These are phyloP conservation scores for Stratiomys singularior DNA, from an alignment of 2,888 invertebrate species.

Conservation along the genomic window DNA sequence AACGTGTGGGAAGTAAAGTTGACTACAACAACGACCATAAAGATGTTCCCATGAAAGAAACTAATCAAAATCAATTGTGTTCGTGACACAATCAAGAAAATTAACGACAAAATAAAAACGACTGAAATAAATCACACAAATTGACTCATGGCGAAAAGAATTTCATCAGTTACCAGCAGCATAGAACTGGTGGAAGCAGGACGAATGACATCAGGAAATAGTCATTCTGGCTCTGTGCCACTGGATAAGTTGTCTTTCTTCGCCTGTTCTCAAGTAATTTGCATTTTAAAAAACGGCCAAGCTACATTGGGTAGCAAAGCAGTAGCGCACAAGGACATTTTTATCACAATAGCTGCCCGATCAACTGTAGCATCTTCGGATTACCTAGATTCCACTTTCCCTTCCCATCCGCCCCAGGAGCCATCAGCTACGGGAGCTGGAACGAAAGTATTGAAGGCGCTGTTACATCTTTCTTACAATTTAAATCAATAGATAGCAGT, in stretches of 20 bases:
- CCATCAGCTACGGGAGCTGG: neutral
- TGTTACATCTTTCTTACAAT: constrained; percentile 25
- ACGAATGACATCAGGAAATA: neutral
- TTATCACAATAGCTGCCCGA: constrained; percentile 24
- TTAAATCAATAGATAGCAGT: constrained; percentile 44
- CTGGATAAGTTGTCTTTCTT: neutral
- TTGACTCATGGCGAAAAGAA: constrained; percentile 34
- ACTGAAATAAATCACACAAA: constrained; percentile 40
- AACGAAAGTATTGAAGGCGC: neutral
- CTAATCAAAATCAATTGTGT: constrained; percentile 42
- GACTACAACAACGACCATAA: constrained; percentile 12
- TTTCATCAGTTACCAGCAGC: neutral
- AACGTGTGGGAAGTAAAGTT: neutral
- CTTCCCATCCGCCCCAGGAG: neutral
- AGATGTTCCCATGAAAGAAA: constrained; percentile 40
- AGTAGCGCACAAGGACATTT: constrained; percentile 1
- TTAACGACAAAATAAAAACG: constrained; percentile 43
- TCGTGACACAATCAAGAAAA: constrained; percentile 42
- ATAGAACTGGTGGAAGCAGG: neutral
- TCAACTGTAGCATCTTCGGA: constrained; percentile 29
- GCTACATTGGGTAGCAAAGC: too few relatives aligned
- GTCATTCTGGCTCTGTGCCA: neutral
- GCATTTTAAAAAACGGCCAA: constrained; percentile 32
- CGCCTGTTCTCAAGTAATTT: constrained; percentile 15
- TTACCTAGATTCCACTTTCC: too few relatives aligned